phyloP scores from a whole-genome alignment of 2,113 vertebrate genomes.

The Antidorcas marsupialis region DNA sequence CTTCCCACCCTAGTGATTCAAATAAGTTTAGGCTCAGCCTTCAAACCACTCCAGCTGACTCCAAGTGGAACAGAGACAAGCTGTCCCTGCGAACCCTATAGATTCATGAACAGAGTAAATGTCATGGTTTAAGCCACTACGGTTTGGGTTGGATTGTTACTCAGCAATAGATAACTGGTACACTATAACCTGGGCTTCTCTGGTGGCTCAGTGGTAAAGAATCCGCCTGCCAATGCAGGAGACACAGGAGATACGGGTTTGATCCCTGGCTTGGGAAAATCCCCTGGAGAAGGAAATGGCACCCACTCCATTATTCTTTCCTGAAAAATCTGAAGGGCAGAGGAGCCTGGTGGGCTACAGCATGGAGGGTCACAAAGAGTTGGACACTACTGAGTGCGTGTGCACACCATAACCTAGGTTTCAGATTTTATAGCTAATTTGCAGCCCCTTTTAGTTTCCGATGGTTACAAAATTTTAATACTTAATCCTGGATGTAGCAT shows the following conservation, averaged over 20 bases:
- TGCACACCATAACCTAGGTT: not conserved
- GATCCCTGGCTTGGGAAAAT: not conserved
- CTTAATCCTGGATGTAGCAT: not conserved
- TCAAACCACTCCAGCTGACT: not conserved
- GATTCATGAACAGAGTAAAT: not conserved
- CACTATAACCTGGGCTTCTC: not conserved
- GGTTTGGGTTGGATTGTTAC: not conserved
- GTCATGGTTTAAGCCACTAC: not conserved
- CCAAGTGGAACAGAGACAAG: not conserved
- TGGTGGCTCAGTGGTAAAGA: not conserved
- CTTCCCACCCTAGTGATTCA: not conserved
- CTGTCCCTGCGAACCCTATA: not conserved
- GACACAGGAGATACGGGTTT: not conserved
- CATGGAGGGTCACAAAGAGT: not conserved
- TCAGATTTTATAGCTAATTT: constrained; percentile 12
- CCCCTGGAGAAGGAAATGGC: not conserved
- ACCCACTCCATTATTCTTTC: not conserved
- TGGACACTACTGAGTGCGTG: not conserved
- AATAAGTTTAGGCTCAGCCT: not conserved
- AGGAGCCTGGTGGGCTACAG: not conserved
- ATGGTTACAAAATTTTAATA: not conserved
- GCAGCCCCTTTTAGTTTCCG: not conserved
- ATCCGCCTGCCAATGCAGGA: not conserved
- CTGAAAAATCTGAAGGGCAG: not conserved
- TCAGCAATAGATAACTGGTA: not conserved